Percentiles rank a stretch among this genome's conserved stretches.
These are phyloP conservation scores for Polyploca ridens DNA, from an alignment of 2,888 invertebrate genomes.

Conservation along the genomic window DNA sequence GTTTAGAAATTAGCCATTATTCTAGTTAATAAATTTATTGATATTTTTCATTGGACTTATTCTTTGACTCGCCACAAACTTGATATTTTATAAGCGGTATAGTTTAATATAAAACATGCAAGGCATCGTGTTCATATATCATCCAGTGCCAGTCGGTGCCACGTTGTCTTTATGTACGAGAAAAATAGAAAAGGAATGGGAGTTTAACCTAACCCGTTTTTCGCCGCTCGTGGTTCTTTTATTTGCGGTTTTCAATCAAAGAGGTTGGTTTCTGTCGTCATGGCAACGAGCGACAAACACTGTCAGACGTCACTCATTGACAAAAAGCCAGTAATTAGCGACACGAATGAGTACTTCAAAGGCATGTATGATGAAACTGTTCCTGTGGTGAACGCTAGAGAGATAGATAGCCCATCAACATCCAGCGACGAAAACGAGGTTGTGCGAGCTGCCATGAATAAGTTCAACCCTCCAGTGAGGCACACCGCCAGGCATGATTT, in stretches of 20 bases:
- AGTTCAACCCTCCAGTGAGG: constrained; percentile 75
- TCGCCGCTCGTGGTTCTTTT: constrained; percentile 41
- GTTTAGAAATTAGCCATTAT: constrained; percentile 46
- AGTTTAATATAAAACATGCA: neutral
- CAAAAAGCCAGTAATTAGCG: constrained; percentile 25
- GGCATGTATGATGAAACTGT: constrained; percentile 86
- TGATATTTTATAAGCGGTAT: neutral
- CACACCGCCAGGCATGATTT: constrained; percentile 76
- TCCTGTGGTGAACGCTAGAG: constrained; percentile 82
- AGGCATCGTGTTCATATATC: constrained; percentile 19
- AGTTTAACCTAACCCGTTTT: constrained; percentile 22
- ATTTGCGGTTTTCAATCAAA: constrained; percentile 45
- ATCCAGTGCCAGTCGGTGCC: constrained; percentile 43
- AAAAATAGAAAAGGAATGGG: constrained; percentile 25
- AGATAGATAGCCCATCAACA: constrained; percentile 79
- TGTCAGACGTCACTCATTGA: constrained; percentile 67
- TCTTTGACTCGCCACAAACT: neutral
- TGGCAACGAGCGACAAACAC: constrained; percentile 78
- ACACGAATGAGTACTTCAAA: constrained; percentile 45
- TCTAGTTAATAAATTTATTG: constrained; percentile 66
- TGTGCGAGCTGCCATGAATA: constrained; percentile 67
- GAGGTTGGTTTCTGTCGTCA: constrained; percentile 59
- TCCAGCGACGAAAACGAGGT: constrained; percentile 63
- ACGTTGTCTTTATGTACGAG: constrained; percentile 24
- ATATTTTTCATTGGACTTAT: constrained; percentile 37